Percentiles rank a stretch among this genome's conserved stretches.
Evolutionary conservation across 2,113 vertebrate species (phyloP).

Genomic region (Proteles cristata): DNA sequence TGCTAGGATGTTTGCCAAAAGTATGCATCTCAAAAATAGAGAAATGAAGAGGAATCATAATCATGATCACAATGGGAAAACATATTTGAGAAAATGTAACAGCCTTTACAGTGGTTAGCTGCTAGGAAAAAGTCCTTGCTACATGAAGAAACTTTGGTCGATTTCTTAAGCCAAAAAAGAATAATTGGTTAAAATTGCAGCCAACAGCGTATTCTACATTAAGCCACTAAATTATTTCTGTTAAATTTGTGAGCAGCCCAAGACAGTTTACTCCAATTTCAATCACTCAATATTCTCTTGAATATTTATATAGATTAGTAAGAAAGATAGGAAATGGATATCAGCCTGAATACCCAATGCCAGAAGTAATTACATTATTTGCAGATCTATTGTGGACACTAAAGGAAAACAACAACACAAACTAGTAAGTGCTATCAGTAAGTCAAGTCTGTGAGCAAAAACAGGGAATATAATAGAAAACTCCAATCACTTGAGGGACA

Average conservation of each 20-base stretch:
- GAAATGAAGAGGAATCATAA: not conserved
- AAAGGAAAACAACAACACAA: not conserved
- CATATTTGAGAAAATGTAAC: not conserved
- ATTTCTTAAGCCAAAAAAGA: not conserved
- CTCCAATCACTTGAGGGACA: not conserved
- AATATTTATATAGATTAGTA: not conserved
- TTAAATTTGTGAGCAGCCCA: not conserved
- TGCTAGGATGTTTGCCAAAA: not conserved
- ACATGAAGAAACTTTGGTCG: not conserved
- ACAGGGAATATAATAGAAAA: not conserved
- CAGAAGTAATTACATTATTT: not conserved
- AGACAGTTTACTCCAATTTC: not conserved
- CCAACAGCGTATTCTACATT: not conserved
- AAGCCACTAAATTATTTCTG: not conserved
- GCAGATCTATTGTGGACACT: not conserved
- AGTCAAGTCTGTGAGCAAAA: not conserved
- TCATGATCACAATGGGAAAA: not conserved
- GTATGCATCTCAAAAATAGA: not conserved
- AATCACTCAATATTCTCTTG: not conserved
- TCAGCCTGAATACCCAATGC: not conserved
- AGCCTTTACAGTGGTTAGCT: not conserved
- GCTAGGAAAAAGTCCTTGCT: not conserved
- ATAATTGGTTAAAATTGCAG: not conserved
- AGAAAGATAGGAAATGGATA: not conserved
- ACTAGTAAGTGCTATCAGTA: not conserved